phyloP scores from a whole-genome alignment of 2,888 invertebrate genomes.

The Scaptomyza polygonia region DNA sequence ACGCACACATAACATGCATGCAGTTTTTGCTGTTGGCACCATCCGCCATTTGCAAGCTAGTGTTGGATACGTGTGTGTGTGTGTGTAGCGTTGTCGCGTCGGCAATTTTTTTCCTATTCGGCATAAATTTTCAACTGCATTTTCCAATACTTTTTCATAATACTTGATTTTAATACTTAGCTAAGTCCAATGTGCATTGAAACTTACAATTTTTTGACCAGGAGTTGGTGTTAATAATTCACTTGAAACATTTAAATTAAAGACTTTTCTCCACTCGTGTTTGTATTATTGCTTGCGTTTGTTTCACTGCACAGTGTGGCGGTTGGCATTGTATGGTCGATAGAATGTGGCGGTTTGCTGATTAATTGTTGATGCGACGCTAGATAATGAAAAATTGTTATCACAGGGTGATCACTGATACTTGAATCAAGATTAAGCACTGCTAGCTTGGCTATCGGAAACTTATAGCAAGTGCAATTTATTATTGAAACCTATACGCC shows the following conservation, averaged over 20 bases:
- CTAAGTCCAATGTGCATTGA: conserved; percentile 24
- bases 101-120: conserved; percentile 66
- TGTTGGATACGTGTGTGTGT: conserved; percentile 48
- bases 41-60: conserved; percentile 74
- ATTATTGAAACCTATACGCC: no score
- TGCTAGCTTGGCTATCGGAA: background rate
- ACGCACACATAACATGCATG: conserved; percentile 48
- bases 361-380: conserved; percentile 18
- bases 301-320: conserved; percentile 52
- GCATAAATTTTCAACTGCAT: conserved; percentile 42
- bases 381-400: background rate
- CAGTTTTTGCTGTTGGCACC: conserved; percentile 64
- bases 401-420: conserved; percentile 10
- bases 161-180: conserved; percentile 29
- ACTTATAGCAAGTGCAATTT: background rate
- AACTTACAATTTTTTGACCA: conserved; percentile 65
- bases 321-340: conserved; percentile 36
- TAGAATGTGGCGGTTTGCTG: conserved; percentile 29
- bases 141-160: conserved; percentile 30
- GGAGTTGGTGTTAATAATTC: conserved; percentile 40
- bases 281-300: conserved; percentile 59
- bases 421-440: background rate
- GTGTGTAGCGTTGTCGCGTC: conserved; percentile 71
- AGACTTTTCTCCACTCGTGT: conserved; percentile 51
- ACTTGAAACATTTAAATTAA: conserved; percentile 63